A percentile compares a stretch with the other conserved stretches of the same genome.
Evolutionary conservation across 1,140 invertebrate genomes (phyloP).

Genomic region (Hypsibius dujardini): DNA sequence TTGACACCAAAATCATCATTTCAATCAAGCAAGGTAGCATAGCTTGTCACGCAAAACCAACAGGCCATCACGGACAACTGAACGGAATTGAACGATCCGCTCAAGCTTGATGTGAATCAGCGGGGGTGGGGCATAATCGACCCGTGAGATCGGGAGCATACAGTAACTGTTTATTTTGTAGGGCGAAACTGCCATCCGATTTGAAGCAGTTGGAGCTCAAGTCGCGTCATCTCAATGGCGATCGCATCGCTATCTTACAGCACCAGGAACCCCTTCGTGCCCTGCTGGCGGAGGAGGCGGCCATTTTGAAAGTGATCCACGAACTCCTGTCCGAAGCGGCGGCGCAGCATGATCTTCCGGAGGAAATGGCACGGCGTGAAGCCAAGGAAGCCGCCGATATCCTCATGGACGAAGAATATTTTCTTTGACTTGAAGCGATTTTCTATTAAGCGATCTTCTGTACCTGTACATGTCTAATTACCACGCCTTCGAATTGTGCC

Average conservation of each 20-base stretch:
- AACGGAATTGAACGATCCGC: too few relatives aligned
- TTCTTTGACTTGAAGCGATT: background rate
- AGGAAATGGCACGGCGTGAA: background rate
- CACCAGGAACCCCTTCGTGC: background rate
- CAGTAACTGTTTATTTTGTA: background rate
- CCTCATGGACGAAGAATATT: background rate
- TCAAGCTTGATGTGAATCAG: too few relatives aligned
- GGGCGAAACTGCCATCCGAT: background rate
- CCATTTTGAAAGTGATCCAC: background rate
- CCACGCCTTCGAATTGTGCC: too few relatives aligned
- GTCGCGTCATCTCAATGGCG: background rate
- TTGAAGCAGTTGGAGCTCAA: background rate
- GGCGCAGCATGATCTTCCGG: background rate
- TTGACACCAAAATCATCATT: background rate
- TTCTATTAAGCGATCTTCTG: too few relatives aligned
- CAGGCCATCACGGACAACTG: background rate
- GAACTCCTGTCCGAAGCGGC: background rate
- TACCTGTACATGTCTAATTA: too few relatives aligned
- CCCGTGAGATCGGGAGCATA: background rate
- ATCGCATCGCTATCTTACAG: background rate
- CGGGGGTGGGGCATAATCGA: too few relatives aligned
- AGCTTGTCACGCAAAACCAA: background rate
- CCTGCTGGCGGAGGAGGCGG: background rate
- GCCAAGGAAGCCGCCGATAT: background rate
- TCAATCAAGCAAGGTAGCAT: background rate